Evolutionary conservation across 1,140 invertebrate genomes (phyloP), one percentile per base, ranked within the genome.

Genomic region (Physella acuta): DNA sequence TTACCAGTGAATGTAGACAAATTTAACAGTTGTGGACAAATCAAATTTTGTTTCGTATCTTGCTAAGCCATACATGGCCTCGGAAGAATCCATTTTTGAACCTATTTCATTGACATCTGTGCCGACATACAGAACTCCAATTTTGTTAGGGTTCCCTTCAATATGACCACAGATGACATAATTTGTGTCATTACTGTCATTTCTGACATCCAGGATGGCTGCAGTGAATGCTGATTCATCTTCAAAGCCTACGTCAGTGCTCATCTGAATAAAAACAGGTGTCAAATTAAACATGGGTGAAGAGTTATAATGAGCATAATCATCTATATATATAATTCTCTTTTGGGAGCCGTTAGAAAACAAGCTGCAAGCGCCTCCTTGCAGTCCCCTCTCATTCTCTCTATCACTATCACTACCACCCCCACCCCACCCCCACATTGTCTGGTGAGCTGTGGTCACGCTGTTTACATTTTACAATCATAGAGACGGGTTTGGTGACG

Each of bases 1-100:
- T 75, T 53, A 82, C 81, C 81, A 82, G 56, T 74, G 75, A 67
- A 81, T 75, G 65, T 80, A 80, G 37, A 82, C 77, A 75, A 81
- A 82, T 60, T 81, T 82, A 58, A 78, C 69, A n/a, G 78, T 78
- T 28, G 64, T 74, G 26, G 76, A 75, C 78, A 81, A 76, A 71
- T 81, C 79, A 71, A 80, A 76, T 17, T 74, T 76, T 1, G 68
- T 74, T 55, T 75, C 67, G 55, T 78, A 75, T 71, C 79, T 75
- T 16, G 78, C 71, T n/a, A 82, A 63, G 17, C 71, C 75, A 64
- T 82, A 82, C 74, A 81, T 75, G 24, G 78, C 75, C 58, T 80
- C 72, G 26, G 69, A 39, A 11, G 78, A 73, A 51, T 76, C 75
- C 64, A 82, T 58, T 30, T 71, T 59, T 3, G 58, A 58, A 3